Percentiles rank a stretch among this genome's conserved stretches.
These are phyloP conservation scores for Falcunculus frontatus DNA, from an alignment of 2,113 vertebrate species.

Conservation along the genomic window DNA sequence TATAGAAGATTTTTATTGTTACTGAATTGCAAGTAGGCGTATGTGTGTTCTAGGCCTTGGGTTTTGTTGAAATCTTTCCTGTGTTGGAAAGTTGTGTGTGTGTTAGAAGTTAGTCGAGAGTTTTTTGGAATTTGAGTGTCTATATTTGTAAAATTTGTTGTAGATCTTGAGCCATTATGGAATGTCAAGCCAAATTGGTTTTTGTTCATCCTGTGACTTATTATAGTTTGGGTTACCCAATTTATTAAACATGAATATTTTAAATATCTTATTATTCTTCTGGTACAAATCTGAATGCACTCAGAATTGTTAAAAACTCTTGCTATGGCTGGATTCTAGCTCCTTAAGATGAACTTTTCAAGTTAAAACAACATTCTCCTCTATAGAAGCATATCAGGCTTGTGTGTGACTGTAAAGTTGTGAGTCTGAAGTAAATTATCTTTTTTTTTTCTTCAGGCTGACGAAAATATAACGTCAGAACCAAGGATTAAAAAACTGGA, in stretches of 20 bases:
- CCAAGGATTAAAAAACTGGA: constrained; percentile 90
- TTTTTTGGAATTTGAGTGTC: neutral
- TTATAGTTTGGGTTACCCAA: neutral
- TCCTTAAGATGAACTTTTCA: neutral
- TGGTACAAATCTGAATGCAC: neutral
- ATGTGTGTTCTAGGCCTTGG: neutral
- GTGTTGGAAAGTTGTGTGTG: rapidly evolving
- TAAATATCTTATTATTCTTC: neutral
- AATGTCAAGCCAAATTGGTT: neutral
- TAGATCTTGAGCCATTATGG: neutral
- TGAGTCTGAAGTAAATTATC: neutral
- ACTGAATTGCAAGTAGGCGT: neutral
- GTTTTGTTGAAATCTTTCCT: neutral
- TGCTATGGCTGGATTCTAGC: neutral
- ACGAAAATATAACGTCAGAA: constrained; percentile 78
- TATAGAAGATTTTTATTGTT: neutral
- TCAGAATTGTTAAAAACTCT: neutral
- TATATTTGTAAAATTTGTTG: neutral
- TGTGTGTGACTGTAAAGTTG: neutral
- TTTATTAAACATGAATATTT: neutral
- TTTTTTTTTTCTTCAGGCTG: constrained; percentile 68
- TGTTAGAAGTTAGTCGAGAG: neutral
- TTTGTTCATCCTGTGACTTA: neutral
- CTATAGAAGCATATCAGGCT: neutral
- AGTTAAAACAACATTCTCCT: neutral